Percentiles rank a stretch among this genome's conserved stretches.
These are phyloP conservation scores for Phymatocera aterrima DNA, from an alignment of 2,888 invertebrate genomes.

Conservation along the genomic window DNA sequence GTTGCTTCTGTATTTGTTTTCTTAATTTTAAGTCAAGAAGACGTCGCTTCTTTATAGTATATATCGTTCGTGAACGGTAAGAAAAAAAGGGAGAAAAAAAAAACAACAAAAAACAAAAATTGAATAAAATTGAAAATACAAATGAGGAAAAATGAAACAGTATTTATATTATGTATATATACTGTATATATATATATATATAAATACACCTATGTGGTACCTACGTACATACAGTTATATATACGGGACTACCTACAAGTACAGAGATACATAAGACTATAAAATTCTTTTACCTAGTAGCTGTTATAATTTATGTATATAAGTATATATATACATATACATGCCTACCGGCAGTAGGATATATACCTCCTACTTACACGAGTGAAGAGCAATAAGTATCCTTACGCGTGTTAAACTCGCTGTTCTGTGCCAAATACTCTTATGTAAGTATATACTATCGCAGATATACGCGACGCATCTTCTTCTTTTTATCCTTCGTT, in stretches of 20 bases:
- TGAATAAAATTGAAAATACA: conserved; percentile 28
- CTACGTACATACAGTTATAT: no score
- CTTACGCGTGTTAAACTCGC: background rate
- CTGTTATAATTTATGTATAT: no score
- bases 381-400: background rate
- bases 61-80: background rate
- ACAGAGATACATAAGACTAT: background rate
- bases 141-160: background rate
- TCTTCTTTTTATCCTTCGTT: no score
- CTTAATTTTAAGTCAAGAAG: conserved; percentile 56
- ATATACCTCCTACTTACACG: background rate
- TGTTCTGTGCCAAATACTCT: background rate
- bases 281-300: background rate
- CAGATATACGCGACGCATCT: background rate
- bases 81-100: background rate
- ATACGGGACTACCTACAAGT: no score
- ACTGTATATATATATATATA: background rate
- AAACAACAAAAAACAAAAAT: conserved; percentile 15
- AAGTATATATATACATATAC: background rate
- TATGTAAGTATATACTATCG: no score
- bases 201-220: no score
- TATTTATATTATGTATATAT: conserved; percentile 39
- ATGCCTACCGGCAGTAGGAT: no score
- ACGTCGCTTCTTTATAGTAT: conserved; percentile 16
- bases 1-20: conserved; percentile 62